Evolutionary conservation across 2,888 invertebrate species (phyloP).

Genomic region (Drosophila cognata): DNA sequence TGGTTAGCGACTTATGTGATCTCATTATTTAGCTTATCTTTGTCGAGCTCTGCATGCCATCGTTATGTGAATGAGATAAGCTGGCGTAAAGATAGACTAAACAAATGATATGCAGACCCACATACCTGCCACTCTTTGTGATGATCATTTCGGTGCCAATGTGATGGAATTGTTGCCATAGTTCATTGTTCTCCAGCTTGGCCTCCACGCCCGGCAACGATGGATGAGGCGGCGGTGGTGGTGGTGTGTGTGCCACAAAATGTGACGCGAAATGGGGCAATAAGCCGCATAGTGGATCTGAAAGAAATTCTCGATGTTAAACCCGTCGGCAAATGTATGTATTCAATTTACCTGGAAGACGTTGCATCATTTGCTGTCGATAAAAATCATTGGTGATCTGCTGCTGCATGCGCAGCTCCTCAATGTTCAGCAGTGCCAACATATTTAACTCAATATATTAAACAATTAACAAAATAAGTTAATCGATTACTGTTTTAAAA

Average conservation of each 20-base stretch:
- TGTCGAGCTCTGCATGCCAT: conserved; percentile 38
- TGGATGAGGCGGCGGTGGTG: conserved; percentile 76
- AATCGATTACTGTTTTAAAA: conserved; percentile 2
- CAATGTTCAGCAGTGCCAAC: conserved; percentile 73
- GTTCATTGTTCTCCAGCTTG: conserved; percentile 88
- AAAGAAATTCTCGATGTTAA: background rate
- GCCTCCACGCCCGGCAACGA: conserved; percentile 85
- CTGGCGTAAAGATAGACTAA: conserved; percentile 40
- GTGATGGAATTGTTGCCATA: conserved; percentile 90
- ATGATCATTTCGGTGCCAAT: conserved; percentile 92
- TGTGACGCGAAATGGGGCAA: conserved; percentile 74
- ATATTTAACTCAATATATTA: conserved; percentile 24
- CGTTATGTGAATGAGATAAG: conserved; percentile 39
- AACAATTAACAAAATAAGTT: background rate
- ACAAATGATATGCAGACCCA: conserved; percentile 50
- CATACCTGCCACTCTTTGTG: conserved; percentile 91
- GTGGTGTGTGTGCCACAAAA: conserved; percentile 45
- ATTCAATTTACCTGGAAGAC: conserved; percentile 79
- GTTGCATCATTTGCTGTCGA: conserved; percentile 84
- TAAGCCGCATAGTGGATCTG: conserved; percentile 80
- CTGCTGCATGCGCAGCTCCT: conserved; percentile 83
- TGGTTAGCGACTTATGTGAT: conserved; percentile 40
- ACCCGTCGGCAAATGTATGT: conserved; percentile 41
- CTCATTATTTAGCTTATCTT: conserved; percentile 54
- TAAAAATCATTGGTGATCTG: conserved; percentile 84